Conservation (phyloP, 1,140 invertebrate genomes). For the Nasonia vitripennis region DNA sequence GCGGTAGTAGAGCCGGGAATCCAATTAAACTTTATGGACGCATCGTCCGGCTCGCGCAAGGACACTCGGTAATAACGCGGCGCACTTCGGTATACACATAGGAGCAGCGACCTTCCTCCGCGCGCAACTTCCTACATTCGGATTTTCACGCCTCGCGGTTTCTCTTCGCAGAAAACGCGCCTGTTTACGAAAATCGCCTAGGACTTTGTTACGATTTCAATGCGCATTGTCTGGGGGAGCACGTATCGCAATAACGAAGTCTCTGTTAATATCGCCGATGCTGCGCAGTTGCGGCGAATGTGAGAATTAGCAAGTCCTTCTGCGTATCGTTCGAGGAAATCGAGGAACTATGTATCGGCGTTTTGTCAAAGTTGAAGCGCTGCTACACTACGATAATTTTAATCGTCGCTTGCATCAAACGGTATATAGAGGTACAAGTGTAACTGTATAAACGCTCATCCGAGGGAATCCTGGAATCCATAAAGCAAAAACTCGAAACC, state of each 20-base stretch:
- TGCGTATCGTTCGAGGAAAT: background rate
- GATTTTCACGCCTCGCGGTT: background rate
- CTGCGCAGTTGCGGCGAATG: background rate
- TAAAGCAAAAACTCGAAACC: background rate
- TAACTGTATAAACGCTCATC: background rate
- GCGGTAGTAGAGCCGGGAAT: background rate
- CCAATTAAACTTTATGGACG: background rate
- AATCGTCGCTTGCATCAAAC: background rate
- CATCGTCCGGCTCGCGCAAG: background rate
- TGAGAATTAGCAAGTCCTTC: background rate
- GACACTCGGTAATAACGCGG: background rate
- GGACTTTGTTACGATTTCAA: background rate
- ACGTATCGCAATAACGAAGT: background rate
- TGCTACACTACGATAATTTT: too few species aligned
- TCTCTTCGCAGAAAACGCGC: background rate
- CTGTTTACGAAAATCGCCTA: background rate
- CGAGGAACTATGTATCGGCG: background rate
- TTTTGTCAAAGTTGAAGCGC: background rate
- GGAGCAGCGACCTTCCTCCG: background rate
- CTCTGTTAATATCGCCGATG: background rate
- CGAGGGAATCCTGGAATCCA: background rate
- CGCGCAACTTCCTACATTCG: background rate
- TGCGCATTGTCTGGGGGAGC: background rate
- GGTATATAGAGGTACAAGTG: background rate
- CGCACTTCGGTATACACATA: background rate